Evolutionary conservation across 1,140 invertebrate genomes (phyloP), one percentile per base, ranked within the genome.

Genomic region (Teleogryllus occipitalis): DNA sequence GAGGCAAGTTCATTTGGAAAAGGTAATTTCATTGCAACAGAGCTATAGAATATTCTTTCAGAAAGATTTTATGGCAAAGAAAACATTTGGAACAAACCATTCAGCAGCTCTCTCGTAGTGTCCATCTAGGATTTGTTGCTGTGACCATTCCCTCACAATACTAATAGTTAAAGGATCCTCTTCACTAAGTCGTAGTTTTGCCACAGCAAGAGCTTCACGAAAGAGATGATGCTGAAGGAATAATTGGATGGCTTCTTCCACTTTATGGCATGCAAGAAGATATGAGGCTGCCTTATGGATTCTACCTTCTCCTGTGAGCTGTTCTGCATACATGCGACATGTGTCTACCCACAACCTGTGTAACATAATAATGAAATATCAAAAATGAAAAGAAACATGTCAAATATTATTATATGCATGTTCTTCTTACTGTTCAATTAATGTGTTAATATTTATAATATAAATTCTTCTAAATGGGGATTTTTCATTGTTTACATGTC

Each of bases 181-280:
- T 18, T 87, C 81, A 39, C 89, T 86, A 72, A 91, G 83, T 79
- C 88, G 87, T 79, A 87, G 88, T 81, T 88, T 89, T 5, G 90
- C 91, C 12, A 93, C 84, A 22, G 87, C 86, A 54, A 92, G 87
- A 10, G 92, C 91, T 85, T 93, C 92, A 82, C 88, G 88, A 81
- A 86, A 91, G 80, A 91, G 84, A 79, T 87, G 86, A 22, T 87
- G 86, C 74, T 87, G 83, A 47, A 87, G 84, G 75, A 92, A 87
- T 49, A 89, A 83, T 47, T 90, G 85, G 79, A 92, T 88, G 8
- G 92, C 91, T 82, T 91, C 87, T 75, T 88, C 84, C 54, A 91
- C 87, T 84, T 92, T 90, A 81, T 92, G 89, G 82, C 89, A 88
- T 18, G 86, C 87, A 74, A 93, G 82, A 47, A 90, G 86, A 83